Evolutionary conservation across 2,113 vertebrate species (phyloP), one percentile per base, ranked within the genome.

Genomic region (Eptatretus burgeri): DNA sequence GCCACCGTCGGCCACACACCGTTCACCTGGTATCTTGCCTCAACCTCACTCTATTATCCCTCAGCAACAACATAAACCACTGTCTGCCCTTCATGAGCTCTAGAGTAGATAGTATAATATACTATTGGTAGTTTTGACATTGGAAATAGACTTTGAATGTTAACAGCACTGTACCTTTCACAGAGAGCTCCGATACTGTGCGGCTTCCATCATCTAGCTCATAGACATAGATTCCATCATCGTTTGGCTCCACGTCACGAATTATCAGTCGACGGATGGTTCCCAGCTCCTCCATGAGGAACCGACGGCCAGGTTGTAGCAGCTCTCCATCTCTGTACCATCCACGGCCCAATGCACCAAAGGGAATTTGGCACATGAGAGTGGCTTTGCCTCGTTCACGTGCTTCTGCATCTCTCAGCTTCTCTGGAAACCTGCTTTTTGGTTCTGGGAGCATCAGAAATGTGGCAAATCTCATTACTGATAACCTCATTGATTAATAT

Each of bases 151-250:
- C 27, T 41, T 41, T 41, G 27, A 41, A 41, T 41, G 27, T 41
- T 41, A 17, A 60, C 56, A 2, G 56, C 2, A 20, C n/a, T 20
- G n/a, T 20, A 60, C 56, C 56, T 60, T n/a, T 60, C n/a, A 60
- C 56, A 20, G n/a, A 17, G n/a, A 60, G 56, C 56, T 60, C 56
- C 10, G 56, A n/a, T 20, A 60, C 56, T 10, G 56, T 60, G 56
- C 56, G 56, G 56, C 56, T 60, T 20, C 56, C 56, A 20, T 60
- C 56, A 20, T n/a, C 56, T n/a, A 20, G n/a, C 56, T 60, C 56
- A 20, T 20, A 60, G 9, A 60, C 56, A 20, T 60, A 60, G n/a
- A 60, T 20, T 20, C 56, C 56, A 20, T 60, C 56, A 20, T 60
- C 56, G 56, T 60, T 11, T n/a, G 56, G 56, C n/a, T 20, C 9